A percentile compares a stretch with the other conserved stretches of the same genome.
These are phyloP conservation scores for Polymixis lichenea DNA, from an alignment of 2,888 invertebrate genomes.

Conservation along the genomic window DNA sequence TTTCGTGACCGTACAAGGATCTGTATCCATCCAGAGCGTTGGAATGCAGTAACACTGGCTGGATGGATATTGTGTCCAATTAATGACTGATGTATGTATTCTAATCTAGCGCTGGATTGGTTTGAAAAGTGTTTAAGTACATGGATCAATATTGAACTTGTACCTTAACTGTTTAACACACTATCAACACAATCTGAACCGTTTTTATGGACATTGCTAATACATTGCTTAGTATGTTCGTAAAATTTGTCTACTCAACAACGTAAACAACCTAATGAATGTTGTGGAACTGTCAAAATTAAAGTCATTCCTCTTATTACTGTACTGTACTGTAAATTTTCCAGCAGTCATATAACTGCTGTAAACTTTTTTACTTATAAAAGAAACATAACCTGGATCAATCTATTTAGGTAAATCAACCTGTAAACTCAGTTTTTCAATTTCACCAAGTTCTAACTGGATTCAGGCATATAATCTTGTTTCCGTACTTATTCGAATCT, in stretches of 20 bases:
- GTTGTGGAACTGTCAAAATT: no score
- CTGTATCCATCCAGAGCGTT: background rate
- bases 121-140: background rate
- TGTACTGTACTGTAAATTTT: no score
- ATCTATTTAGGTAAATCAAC: background rate
- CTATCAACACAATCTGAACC: no score
- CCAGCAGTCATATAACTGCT: no score
- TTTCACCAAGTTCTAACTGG: constrained; percentile 21
- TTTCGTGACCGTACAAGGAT: background rate
- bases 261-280: no score
- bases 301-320: no score
- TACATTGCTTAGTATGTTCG: no score
- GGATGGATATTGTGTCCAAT: no score
- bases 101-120: background rate
- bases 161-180: no score
- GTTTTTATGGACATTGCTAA: no score
- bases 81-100: background rate
- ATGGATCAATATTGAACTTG: background rate
- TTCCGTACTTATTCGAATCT: constrained; percentile 31
- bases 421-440: background rate
- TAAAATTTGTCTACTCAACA: no score
- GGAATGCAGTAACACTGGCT: background rate
- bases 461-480: constrained; percentile 50
- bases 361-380: no score
- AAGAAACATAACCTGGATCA: background rate